Conservation (phyloP, 2,888 invertebrate genomes). For the Ophion ventricosus region DNA sequence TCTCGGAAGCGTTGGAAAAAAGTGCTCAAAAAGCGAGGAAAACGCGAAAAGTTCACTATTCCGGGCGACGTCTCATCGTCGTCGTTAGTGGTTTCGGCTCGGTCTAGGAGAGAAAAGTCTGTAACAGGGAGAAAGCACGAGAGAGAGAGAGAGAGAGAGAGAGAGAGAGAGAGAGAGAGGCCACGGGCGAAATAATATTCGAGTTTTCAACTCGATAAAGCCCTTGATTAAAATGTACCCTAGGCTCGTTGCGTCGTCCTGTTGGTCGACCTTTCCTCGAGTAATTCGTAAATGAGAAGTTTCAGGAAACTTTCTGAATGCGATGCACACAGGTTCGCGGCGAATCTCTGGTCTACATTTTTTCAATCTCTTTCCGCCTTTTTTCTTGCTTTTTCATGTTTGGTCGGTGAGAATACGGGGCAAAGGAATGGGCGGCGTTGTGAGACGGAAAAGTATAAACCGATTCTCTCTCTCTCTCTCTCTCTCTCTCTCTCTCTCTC, state of each 20-base stretch:
- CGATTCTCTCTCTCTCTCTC: not conserved
- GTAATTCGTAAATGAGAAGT: conserved; percentile 77
- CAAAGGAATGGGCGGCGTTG: conserved; percentile 10
- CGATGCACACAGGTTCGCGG: conserved; percentile 58
- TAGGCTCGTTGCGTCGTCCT: conserved; percentile 19
- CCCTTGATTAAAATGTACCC: conserved; percentile 78
- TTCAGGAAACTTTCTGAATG: conserved; percentile 74
- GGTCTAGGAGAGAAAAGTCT: conserved; percentile 51
- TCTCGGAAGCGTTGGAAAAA: not conserved
- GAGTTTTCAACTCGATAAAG: conserved; percentile 78
- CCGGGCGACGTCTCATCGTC: conserved; percentile 39
- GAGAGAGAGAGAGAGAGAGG: conserved; percentile 3
- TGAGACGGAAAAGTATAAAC: conserved; percentile 21
- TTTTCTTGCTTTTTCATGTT: conserved; percentile 12
- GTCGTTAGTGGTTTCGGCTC: conserved; percentile 26
- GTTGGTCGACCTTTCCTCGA: conserved; percentile 43
- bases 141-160: not conserved
- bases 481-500: not conserved
- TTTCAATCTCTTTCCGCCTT: conserved; percentile 20
- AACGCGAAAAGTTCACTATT: conserved; percentile 55
- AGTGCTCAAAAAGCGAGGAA: conserved; percentile 17
- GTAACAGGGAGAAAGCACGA: conserved; percentile 1
- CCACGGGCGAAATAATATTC: conserved; percentile 72
- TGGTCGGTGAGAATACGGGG: conserved; percentile 4
- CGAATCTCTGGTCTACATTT: not conserved